These are phyloP conservation scores for Chorisops tibialis DNA, from an alignment of 2,888 invertebrate species.

Conservation along the genomic window DNA sequence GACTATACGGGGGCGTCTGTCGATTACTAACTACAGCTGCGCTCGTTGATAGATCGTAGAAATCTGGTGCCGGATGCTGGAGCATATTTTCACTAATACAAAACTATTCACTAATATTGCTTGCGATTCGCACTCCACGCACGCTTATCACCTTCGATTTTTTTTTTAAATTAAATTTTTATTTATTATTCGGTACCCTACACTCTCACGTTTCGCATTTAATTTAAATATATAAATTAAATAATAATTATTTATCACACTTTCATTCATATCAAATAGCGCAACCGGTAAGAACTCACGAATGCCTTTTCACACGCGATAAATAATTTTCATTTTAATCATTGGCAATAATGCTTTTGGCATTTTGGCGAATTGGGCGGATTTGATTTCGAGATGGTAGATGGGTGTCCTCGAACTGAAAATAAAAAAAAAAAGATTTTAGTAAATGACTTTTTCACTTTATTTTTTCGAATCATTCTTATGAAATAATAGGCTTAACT, in stretches of 20 bases:
- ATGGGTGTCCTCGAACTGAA: too few relatives aligned
- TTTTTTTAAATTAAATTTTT: background rate
- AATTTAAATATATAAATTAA: conserved; percentile 11
- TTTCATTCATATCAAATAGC: background rate
- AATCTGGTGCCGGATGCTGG: conserved; percentile 52
- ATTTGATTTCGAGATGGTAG: too few relatives aligned
- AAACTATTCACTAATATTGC: background rate
- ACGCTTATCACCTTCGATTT: background rate
- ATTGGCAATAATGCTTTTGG: too few relatives aligned
- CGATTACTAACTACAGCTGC: conserved; percentile 48
- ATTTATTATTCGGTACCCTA: too few relatives aligned
- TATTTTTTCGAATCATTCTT: too few relatives aligned
- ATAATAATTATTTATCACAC: conserved; percentile 4
- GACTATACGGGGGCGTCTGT: conserved; percentile 51
- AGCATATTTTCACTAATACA: conserved; percentile 42
- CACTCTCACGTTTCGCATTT: conserved; percentile 4
- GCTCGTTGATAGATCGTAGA: conserved; percentile 51
- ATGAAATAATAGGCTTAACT: too few relatives aligned
- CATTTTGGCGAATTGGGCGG: too few relatives aligned
- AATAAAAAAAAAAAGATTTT: background rate
- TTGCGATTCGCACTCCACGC: background rate
- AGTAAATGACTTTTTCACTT: background rate
- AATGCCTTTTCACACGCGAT: too few relatives aligned
- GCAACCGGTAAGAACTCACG: background rate
- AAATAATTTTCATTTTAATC: too few relatives aligned